Conservation (phyloP, 2,888 invertebrate genomes). For the Tenthredo mesomela region DNA sequence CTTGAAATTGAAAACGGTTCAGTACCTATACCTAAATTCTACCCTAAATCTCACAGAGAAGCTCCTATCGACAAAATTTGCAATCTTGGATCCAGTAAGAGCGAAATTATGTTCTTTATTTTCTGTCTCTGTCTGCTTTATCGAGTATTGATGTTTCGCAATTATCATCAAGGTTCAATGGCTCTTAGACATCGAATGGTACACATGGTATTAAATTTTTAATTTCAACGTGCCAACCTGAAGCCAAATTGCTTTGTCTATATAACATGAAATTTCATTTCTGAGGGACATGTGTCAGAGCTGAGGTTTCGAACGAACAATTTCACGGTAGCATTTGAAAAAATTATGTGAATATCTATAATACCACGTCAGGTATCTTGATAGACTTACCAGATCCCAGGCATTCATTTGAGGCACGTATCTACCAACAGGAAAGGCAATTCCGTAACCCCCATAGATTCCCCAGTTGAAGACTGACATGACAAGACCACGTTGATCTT, state of each 20-base stretch:
- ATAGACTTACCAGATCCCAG: conserved; percentile 84
- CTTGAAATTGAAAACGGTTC: not conserved
- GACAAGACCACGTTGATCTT: conserved; percentile 90
- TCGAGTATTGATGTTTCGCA: not conserved
- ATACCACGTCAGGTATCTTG: not conserved
- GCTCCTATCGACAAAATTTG: not conserved
- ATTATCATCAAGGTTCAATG: not conserved
- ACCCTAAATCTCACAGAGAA: not conserved
- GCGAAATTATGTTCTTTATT: too few relatives aligned
- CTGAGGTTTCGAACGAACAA: not conserved
- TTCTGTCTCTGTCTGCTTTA: too few relatives aligned
- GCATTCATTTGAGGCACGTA: conserved; percentile 88
- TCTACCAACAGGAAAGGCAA: conserved; percentile 94
- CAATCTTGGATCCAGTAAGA: not conserved
- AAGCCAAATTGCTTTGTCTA: not conserved
- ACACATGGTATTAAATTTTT: not conserved
- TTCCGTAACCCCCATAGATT: conserved; percentile 95
- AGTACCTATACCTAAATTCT: not conserved
- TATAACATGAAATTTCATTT: not conserved
- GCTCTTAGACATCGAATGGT: not conserved
- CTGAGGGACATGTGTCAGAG: not conserved
- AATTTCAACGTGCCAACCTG: not conserved
- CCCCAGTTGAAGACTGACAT: conserved; percentile 98
- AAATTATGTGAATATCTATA: not conserved
- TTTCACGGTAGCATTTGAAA: not conserved